Evolutionary conservation across 2,797 vertebrate genomes (phyloP).

Genomic region (Siniperca obscura): DNA sequence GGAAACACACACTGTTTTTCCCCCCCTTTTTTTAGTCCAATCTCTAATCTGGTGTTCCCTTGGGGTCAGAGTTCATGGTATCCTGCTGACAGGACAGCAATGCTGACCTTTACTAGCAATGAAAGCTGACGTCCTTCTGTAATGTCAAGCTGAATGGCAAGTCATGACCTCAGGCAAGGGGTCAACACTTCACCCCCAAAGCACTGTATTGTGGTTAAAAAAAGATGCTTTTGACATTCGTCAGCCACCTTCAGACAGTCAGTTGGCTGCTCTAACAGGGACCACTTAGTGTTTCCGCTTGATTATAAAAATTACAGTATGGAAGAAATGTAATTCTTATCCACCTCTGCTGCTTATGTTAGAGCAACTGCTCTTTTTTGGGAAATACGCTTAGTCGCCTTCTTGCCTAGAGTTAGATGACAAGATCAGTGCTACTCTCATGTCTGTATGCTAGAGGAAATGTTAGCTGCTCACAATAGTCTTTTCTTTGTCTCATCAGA

Average conservation of each 20-base stretch:
- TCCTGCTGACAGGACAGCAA: constrained; percentile 70
- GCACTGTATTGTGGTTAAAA: constrained; percentile 43
- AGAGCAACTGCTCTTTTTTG: not conserved
- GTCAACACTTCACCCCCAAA: constrained; percentile 38
- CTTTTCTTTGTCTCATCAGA: too few species aligned
- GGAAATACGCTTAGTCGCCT: too few species aligned
- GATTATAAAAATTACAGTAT: not conserved
- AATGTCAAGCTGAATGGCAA: constrained; percentile 83
- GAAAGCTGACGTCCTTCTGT: constrained; percentile 67
- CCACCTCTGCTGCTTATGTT: not conserved
- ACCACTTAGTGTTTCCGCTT: constrained; percentile 7
- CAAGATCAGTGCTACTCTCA: not conserved
- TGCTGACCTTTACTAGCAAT: constrained; percentile 66
- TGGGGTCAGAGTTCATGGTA: constrained; percentile 57
- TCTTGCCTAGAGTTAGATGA: not conserved
- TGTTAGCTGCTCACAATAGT: too few species aligned
- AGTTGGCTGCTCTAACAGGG: not conserved
- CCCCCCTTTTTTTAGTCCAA: not conserved
- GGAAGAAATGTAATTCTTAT: not conserved
- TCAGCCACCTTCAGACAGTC: constrained; percentile 16
- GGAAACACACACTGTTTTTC: not conserved
- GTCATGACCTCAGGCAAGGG: constrained; percentile 55
- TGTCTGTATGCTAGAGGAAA: not conserved
- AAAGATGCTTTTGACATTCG: constrained; percentile 53
- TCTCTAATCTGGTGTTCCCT: constrained; percentile 15